Base-by-base conservation (phyloP, 1,140 invertebrate genomes). In the Nymphalis io region DNA sequence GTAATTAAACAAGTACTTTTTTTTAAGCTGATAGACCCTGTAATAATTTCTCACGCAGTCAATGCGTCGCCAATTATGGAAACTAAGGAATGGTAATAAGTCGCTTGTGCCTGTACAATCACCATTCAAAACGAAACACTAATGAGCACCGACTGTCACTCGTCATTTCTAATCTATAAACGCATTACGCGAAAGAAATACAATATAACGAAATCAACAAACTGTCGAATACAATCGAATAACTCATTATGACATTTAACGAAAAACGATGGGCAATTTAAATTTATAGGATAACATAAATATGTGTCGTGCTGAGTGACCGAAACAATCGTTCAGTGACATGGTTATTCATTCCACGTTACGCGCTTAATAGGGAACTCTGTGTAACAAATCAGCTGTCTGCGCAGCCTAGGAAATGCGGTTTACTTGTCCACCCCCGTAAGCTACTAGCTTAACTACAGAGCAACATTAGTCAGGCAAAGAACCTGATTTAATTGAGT, bases 381-480 rank as follows among this genome's bases (percentile, higher is more conserved):
- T 6, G 44, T 57, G 51, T 60, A 53, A 60, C 67, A 68, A 68
- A 68, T 61, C 67, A 68, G 48, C 46, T 55, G 59, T 27, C 38
- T 20, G 46, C 48, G 16, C 46, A 33, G 27, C 48, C 48, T 68
- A 61, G 48, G 57, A 51, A 61, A 60, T 61, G 59, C 58, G 66
- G 66, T 68, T 68, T 53, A 60, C 59, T 23, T 61, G 59, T 60
- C 48, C 60, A 38, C 60, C 60, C 39, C 60, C 60, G 27, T 51
- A 53, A 27, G 46, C 51, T 27, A 27, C 51, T 55, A 12, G 27
- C 27, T 44, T 44, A 44, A n/a, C 21, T 23, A 27, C 21, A 53
- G 3, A 33, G 5, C 21, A 55, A 27, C 51, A 55, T 55, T 51
- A 51, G 16, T 51, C 46, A 51, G 16, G 27, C 18, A 16, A 55